A percentile compares a stretch with the other conserved stretches of the same genome.
These are phyloP conservation scores for Myotis daubentonii DNA, from an alignment of 2,797 vertebrate species.

Conservation along the genomic window DNA sequence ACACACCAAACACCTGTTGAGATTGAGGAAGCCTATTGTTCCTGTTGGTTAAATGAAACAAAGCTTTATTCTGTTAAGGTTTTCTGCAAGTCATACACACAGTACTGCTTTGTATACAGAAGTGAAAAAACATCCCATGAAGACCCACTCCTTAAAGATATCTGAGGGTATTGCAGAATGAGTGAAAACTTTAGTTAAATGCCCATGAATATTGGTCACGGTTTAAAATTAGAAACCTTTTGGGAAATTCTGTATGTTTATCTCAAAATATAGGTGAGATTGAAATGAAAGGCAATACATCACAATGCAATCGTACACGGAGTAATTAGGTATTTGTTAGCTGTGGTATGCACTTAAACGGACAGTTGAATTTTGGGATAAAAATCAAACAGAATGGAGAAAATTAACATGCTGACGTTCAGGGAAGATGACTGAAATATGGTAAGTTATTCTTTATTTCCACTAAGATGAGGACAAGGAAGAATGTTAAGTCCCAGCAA, in stretches of 20 bases:
- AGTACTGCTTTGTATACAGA: slow-evolving; percentile 34
- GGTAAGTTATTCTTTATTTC: not conserved
- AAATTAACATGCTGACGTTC: not conserved
- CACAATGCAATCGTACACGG: not conserved
- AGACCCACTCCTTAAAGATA: not conserved
- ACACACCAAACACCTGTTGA: not conserved
- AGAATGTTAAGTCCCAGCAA: not conserved
- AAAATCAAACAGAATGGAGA: not conserved
- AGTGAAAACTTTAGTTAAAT: not conserved
- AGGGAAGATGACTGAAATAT: not conserved
- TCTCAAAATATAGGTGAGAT: not conserved
- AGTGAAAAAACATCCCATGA: not conserved
- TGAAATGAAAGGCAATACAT: not conserved
- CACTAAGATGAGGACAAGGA: not conserved
- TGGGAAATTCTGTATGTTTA: not conserved
- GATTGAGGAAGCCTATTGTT: slow-evolving; percentile 44
- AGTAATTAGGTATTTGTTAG: not conserved
- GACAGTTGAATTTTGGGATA: not conserved
- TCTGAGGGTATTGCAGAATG: not conserved
- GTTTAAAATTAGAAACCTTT: slow-evolving; percentile 1
- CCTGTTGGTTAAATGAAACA: slow-evolving; percentile 30
- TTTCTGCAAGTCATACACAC: not conserved
- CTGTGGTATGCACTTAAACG: not conserved
- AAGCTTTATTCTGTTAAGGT: slow-evolving; percentile 11
- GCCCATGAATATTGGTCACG: not conserved